Evolutionary conservation across 1,140 invertebrate species (phyloP), one percentile per base, ranked within the genome.

Genomic region (Polypedilum vanderplanki): DNA sequence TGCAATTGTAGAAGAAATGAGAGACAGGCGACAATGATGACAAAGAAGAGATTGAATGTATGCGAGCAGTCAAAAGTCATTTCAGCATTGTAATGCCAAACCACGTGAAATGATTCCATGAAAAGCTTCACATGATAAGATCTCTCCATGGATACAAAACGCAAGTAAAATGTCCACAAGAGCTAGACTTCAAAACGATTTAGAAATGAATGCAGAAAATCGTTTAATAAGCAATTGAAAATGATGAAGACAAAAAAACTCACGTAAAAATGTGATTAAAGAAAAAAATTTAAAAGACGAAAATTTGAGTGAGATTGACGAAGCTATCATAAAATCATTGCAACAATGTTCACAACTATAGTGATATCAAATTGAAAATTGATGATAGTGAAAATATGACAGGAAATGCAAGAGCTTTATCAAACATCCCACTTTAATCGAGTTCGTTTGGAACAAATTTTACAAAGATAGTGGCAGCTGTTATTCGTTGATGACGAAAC

Each of bases 41-140:
- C 5, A 33, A 33, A 33, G 46, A 57, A 12, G 15, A 15, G 12
- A 57, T n/a, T n/a, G 46, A 57, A 57, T 57, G 46, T 12, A 57
- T 57, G 46, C n/a, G 46, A 57, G 46, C 46, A 57, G 46, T 57
- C 46, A 57, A 57, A 57, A 57, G 46, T 57, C 15, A 12, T 57
- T 33, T 33, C 24, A 57, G 15, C 12, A 15, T 57, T 57, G 3
- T n/a, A 57, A 57, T n/a, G 46, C 46, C 12, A 12, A 57, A n/a
- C 46, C 46, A 57, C 46, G 46, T 57, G 46, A 57, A 70, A 70
- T 7, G 18, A 70, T n/a, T 70, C 65, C 65, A n/a, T n/a, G 46
- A 70, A 70, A 22, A 18, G 65, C 17, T 70, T 8, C 65, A 17
- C 17, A 18, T 70, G 65, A 70, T 70, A 70, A 70, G n/a, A 70